Evolutionary conservation across 2,113 vertebrate genomes (phyloP).

Genomic region (Aptenodytes patagonicus): DNA sequence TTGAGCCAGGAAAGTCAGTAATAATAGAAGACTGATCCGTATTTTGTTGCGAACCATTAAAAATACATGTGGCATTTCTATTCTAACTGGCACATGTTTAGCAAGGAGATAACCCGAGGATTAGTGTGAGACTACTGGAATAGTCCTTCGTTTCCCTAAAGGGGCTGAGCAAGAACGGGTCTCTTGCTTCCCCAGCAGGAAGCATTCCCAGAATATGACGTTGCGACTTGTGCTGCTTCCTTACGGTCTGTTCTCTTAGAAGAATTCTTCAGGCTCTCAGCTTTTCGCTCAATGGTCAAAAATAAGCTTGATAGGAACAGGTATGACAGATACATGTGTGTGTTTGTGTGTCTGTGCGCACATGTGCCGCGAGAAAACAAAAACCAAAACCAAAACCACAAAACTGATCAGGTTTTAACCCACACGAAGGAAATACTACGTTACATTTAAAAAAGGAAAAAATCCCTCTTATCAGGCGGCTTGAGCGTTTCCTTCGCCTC

Average conservation of each 20-base stretch:
- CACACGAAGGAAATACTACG: rapidly evolving
- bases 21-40: rapidly evolving
- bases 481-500: rapidly evolving
- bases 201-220: rapidly evolving
- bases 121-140: rapidly evolving
- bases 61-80: rapidly evolving
- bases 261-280: too few species aligned
- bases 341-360: rapidly evolving
- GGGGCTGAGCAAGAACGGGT: rapidly evolving
- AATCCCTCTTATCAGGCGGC: rapidly evolving
- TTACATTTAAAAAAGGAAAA: rapidly evolving
- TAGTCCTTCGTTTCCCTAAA: rapidly evolving
- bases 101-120: neutral
- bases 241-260: rapidly evolving
- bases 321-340: rapidly evolving
- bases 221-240: neutral
- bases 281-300: rapidly evolving
- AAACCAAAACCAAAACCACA: neutral
- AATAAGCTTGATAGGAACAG: too few species aligned
- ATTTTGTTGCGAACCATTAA: rapidly evolving
- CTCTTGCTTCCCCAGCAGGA: neutral
- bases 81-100: rapidly evolving
- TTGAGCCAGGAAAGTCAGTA: neutral
- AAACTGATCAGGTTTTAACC: rapidly evolving
- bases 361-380: rapidly evolving